Evolutionary conservation across 2,797 vertebrate species (phyloP), one percentile per base, ranked within the genome.

Genomic region (Scolopax rusticola): DNA sequence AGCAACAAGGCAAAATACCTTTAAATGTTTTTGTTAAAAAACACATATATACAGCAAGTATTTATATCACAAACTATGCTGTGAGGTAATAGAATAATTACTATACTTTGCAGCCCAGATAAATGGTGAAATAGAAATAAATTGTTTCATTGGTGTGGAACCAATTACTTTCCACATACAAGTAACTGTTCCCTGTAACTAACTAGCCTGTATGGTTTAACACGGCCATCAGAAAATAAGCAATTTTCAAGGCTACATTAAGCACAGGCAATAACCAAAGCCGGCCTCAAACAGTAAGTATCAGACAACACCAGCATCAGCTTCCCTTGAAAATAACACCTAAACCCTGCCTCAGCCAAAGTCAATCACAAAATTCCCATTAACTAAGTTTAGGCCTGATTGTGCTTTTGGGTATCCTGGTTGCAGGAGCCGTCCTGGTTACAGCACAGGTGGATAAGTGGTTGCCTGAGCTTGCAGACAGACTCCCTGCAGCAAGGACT

Each of bases 371-470:
- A 70, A 67, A 80, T 53, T 53, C 36, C 51, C 15, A 5, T 23
- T 51, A 51, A 53, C 11, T n/a, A 38, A 45, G 30, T 17, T 47
- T n/a, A 63, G 51, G 9, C 8, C 4, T 54, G 9, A 25, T 53
- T 71, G 21, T 8, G 12, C 3, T 15, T 80, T 77, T 68, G 60
- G 5, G 10, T 77, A n/a, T 87, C 38, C 30, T 20, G 4, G 11
- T 14, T 51, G 38, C 38, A 71, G 60, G 67, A 21, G 4, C 69
- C 4, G 0, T 8, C 8, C 15, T 23, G 32, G 64, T 17, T 27
- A 11, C 47, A 21, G 2, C 0, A 0, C 64, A 11, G 28, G 3
- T 0, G 27, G 28, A 18, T 36, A 15, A 67, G 19, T 6, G 54
- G 17, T 7, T 16, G 19, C 12, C 28, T 17, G 36, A 65, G 50